Evolutionary conservation across 2,797 vertebrate genomes (phyloP), one percentile per base, ranked within the genome.

Genomic region (Orestias chungarensis): DNA sequence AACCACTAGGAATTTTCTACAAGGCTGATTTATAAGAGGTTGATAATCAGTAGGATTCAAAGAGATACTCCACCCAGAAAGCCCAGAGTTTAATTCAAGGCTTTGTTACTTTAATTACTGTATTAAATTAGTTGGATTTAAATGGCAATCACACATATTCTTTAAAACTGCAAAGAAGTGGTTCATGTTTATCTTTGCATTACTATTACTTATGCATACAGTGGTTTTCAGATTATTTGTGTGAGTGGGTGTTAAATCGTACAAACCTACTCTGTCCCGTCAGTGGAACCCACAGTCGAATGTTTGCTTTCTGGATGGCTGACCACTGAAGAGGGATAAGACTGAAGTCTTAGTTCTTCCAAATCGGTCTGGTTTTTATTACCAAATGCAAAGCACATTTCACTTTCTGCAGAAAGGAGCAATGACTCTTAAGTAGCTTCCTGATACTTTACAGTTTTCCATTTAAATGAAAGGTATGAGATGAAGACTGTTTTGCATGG

Each of bases 241-340:
- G 66, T 74, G 66, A 74, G 62, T 71, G 49, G 74, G 55, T 69
- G 70, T 76, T 81, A 68, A 86, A 85, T n/a, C 31, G 47, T n/a
- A 54, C 17, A 20, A 74, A 44, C 73, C 81, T 82, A 40, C 78
- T 82, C 70, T 74, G 70, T 71, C 52, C 74, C 29, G 20, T 80
- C 84, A 74, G 86, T 72, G 44, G 70, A 72, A 68, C 73, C 25
- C 68, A 76, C 66, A 72, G 83, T 40, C 29, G 70, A 79, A 83
- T 75, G 74, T 80, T 75, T 72, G 69, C 82, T 79, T 75, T 84
- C 79, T 90, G 87, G 86, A 87, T 78, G 69, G 61, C 54, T 89
- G 87, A 77, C 77, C 80, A 71, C 75, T 87, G 87, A 90, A 89
- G 87, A 82, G 86, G 87, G 75, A 91, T 86, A 82, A 90, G 78